Base-by-base conservation (phyloP, 2,113 vertebrate species). In the Rhizomys pruinosus region DNA sequence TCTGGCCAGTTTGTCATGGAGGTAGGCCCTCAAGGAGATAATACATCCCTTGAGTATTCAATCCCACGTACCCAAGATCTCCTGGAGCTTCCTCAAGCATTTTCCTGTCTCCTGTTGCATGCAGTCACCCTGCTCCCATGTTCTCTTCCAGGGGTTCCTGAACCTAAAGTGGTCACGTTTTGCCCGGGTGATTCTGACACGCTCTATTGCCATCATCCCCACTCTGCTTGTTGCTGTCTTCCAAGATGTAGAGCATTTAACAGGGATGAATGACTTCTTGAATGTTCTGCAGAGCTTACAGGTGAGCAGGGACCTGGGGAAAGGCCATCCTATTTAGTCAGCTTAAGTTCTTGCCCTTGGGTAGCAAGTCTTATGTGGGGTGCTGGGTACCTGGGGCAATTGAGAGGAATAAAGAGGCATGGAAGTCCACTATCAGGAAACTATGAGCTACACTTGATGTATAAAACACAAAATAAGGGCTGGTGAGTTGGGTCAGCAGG, bases 1-100 rank as follows among this genome's bases (percentile, higher is more conserved):
- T 99, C 99, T 0, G 99, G 99, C 32, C 99, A 99, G 98, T 99
- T 99, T 71, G 99, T 99, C 42, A 99, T 99, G 99, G 99, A 99
- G 99, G 99, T 99, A 95, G 47, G 90, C 82, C 96, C 73, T 5
- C 15, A 64, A 34, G 37, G 66, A 69, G 23, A 19, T 11, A 39
- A 47, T 25, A 16, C 3, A 16, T 39, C 3, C 10, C 4, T 55
- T 44, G 16, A 15, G 23, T 42, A 42, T 17, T 86, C 61, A 42
- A 25, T 34, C n/a, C 37, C 8, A 3, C 32, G 27, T 23, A 76
- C 61, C 76, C 66, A 20, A 29, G 23, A 19, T 55, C 61, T 81
- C 87, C 47, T 37, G 15, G 5, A 87, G 44, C 34, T 19, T 55
- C 8, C 64, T 57, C 72, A 44, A 1, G 44, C 52, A 19, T n/a